A percentile compares a stretch with the other conserved stretches of the same genome.
phyloP scores from a whole-genome alignment of 2,888 invertebrate genomes.

The Lamproptera curius region DNA sequence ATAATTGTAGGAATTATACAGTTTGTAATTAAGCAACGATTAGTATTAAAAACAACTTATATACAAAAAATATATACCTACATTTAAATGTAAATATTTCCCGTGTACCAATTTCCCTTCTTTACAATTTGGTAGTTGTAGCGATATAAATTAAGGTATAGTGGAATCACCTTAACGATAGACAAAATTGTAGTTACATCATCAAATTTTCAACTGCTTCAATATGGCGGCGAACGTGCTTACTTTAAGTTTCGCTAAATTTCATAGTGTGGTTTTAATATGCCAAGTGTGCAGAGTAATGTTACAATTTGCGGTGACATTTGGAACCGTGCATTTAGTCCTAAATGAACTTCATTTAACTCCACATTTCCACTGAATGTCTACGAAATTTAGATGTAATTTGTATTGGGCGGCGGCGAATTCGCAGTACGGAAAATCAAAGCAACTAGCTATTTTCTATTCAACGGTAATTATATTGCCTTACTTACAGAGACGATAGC shows the following conservation, averaged over 20 bases:
- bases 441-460: too few species aligned
- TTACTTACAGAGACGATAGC: too few species aligned
- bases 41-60: constrained; percentile 58
- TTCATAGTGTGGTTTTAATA: constrained; percentile 1
- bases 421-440: too few species aligned
- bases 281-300: background rate
- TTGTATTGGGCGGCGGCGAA: too few species aligned
- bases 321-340: constrained; percentile 6
- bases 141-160: constrained; percentile 27
- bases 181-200: background rate
- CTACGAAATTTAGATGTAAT: background rate
- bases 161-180: constrained; percentile 5
- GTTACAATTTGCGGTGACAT: constrained; percentile 10
- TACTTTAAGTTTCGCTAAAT: constrained; percentile 1
- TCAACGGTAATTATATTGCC: too few species aligned
- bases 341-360: constrained; percentile 1
- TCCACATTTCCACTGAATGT: background rate
- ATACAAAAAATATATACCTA: constrained; percentile 70
- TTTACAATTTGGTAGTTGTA: constrained; percentile 74
- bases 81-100: constrained; percentile 67
- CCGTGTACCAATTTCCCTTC: constrained; percentile 75
- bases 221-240: background rate
- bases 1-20: constrained; percentile 57
- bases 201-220: background rate
- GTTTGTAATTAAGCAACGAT: constrained; percentile 17